Base-by-base conservation (phyloP, 2,888 invertebrate genomes). In the Dichetophora obliterata region DNA sequence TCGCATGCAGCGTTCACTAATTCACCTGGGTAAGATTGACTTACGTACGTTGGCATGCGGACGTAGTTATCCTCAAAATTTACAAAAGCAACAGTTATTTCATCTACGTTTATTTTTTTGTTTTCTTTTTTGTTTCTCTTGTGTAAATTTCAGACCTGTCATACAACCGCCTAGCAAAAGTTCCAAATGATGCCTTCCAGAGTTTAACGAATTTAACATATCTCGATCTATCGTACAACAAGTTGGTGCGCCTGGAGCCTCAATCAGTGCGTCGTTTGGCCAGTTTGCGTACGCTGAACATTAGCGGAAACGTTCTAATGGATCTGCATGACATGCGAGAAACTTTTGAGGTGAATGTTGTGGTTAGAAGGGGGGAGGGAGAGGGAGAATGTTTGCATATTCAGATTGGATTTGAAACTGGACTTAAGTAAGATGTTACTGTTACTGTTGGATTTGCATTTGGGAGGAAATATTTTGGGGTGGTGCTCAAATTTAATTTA, bases 181-280 rank as follows among this genome's bases (percentile, higher is more conserved):
- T 96, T 82, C 93, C 94, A 80, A 92, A 93, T 76, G 92, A 92
- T 81, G 93, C 95, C 70, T 94, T 96, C 85, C 90, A 91, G 81
- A 95, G 95, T 89, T 90, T 94, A 80, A 92, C 93, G 70, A 91
- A 92, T 77, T 91, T 95, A 76, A 90, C 91, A 78, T 92, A 93
- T 82, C 89, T 96, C 80, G 95, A 95, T 88, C 91, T 96, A 77
- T 93, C 94, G 80, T 93, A 93, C 87, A 95, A 95, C 86, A 94
- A 94, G 88, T 91, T 95, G 81, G 92, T 93, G 82, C 91, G 92
- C 72, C 91, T 94, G 79, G 93, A 94, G 85, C 91, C 92, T 8
- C 92, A 92, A 80, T 86, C 88, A 9, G 87, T 89, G 72, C 83
- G 87, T 37, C 85, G 86, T 65, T 80, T 89, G 74, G 82, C 80